Evolutionary conservation across 1,140 invertebrate species (phyloP).

Genomic region (Drosophila tsacasi): DNA sequence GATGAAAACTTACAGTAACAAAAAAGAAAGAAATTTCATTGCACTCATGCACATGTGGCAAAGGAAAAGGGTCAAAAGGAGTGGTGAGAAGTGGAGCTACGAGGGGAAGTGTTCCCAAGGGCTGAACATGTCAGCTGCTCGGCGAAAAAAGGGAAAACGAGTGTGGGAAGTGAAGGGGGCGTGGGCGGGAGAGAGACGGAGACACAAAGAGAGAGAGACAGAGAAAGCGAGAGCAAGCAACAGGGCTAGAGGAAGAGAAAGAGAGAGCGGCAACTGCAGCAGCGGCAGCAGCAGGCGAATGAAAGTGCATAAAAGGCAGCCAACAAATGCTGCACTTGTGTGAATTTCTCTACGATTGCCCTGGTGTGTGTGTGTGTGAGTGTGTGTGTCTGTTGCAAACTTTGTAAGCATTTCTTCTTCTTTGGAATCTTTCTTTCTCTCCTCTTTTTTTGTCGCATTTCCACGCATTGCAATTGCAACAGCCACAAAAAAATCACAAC

Average conservation of each 20-base stretch:
- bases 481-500: conserved; percentile 18
- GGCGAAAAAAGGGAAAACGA: conserved; percentile 7
- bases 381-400: conserved; percentile 21
- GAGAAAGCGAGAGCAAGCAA: conserved; percentile 14
- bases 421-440: not conserved
- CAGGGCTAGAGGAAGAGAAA: conserved; percentile 13
- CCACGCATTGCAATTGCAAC: conserved; percentile 43
- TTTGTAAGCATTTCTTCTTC: conserved; percentile 42
- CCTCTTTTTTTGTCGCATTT: conserved; percentile 20
- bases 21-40: conserved; percentile 10
- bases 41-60: conserved; percentile 12
- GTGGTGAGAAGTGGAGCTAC: conserved; percentile 1
- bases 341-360: conserved; percentile 15
- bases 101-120: conserved; percentile 13
- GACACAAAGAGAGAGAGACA: not conserved
- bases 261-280: conserved; percentile 14
- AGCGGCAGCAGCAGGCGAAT: conserved; percentile 33
- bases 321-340: conserved; percentile 30
- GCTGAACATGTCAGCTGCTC: conserved; percentile 24
- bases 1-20: conserved; percentile 25
- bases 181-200: not conserved
- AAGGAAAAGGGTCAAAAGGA: conserved; percentile 2
- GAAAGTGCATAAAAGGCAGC: conserved; percentile 61
- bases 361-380: conserved; percentile 21
- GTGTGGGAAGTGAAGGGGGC: not conserved